phyloP scores from a whole-genome alignment of 2,888 invertebrate species.

The Serripes groenlandicus region DNA sequence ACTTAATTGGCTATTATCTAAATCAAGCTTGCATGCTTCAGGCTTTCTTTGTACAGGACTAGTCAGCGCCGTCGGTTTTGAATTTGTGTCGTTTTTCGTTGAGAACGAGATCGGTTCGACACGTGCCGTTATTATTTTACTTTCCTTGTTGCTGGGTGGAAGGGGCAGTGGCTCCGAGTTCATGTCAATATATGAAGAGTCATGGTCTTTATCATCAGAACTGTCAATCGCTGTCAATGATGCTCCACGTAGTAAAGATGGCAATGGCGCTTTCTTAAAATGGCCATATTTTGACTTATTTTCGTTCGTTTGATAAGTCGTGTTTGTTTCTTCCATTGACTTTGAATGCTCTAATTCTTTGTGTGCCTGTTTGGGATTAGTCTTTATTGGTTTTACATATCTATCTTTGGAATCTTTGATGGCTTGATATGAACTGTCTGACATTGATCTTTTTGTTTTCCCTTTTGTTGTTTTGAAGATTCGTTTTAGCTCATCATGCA shows the following conservation, averaged over 20 bases:
- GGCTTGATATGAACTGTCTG: too few relatives aligned
- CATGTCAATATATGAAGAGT: background rate
- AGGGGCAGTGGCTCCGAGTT: background rate
- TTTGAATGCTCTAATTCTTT: background rate
- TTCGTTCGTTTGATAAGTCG: background rate
- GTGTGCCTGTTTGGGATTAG: too few relatives aligned
- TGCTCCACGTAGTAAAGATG: background rate
- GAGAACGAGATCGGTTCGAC: background rate
- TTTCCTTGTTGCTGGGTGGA: background rate
- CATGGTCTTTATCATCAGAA: background rate
- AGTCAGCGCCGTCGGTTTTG: background rate
- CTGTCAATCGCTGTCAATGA: background rate
- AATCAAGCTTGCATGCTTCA: background rate
- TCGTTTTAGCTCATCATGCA: too few relatives aligned
- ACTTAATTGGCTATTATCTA: background rate
- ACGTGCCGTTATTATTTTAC: background rate
- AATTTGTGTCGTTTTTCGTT: background rate
- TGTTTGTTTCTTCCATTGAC: background rate
- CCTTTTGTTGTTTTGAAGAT: too few relatives aligned
- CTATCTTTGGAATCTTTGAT: too few relatives aligned
- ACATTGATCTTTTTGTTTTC: too few relatives aligned
- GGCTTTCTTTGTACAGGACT: background rate
- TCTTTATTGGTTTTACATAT: too few relatives aligned
- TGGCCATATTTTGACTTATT: background rate
- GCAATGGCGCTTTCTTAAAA: background rate